Evolutionary conservation across 2,888 invertebrate genomes (phyloP), one percentile per base, ranked within the genome.

Genomic region (Perizoma flavofasciatum): DNA sequence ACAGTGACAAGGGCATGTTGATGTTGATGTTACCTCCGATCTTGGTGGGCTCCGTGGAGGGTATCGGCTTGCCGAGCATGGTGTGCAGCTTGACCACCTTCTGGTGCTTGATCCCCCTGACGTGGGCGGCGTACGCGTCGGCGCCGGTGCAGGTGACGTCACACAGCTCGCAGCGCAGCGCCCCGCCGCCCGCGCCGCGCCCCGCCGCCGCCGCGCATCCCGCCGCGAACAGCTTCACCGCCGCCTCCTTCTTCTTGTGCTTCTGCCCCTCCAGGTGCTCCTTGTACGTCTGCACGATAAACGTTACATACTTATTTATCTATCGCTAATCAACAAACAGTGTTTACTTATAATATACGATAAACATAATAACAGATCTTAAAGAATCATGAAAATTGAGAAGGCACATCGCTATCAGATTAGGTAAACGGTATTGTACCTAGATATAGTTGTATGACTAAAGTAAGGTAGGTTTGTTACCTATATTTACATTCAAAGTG

Each of bases 231-330:
- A 67, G 94, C 94, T 75, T 94, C 90, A 73, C 95, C 89, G 70
- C 95, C 93, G 79, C 97, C 85, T 99, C 99, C 85, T 99, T 98
- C 93, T 99, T 99, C 94, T 99, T 99, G 92, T 99, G 99, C 88
- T 98, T 98, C 89, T 99, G 98, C 0, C 99, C 99, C 83, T 99
- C 99, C 80, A 99, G 93, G 93, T 99, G 99, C 86, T 99, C 99
- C 68, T 90, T 91, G 87, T 90, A 91, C 0, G 91, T 91, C 90
- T 89, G 78, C 7, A n/a, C n/a, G n/a, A n/a, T n/a, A n/a, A n/a
- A n/a, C n/a, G n/a, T n/a, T n/a, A 33, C 8, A 33, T n/a, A n/a
- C n/a, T n/a, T n/a, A 32, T 10, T n/a, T 22, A 22, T 22, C 22
- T 22, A 1, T 22, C 3, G 22, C 22, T 22, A 22, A 22, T 22